Conservation (phyloP, 1,140 invertebrate genomes). For the Drosophila teissieri region DNA sequence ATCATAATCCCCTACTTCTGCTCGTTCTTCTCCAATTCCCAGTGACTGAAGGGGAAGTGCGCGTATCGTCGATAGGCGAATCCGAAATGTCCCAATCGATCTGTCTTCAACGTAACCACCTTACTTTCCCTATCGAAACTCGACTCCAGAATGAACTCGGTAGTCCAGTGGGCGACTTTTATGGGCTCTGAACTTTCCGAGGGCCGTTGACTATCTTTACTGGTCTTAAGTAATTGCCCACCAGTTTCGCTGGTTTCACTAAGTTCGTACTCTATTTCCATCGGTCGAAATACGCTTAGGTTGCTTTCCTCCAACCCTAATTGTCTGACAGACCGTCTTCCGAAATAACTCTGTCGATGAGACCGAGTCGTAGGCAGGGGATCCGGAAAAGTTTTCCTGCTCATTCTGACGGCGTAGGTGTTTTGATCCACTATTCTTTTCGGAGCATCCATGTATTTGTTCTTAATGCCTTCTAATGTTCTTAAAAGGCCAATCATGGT, state of each 20-base stretch:
- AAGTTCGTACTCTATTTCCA: neutral
- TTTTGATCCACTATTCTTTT: constrained; percentile 19
- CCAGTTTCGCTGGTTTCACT: neutral
- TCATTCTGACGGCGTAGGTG: neutral
- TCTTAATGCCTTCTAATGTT: constrained; percentile 38
- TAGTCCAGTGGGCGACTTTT: constrained; percentile 69
- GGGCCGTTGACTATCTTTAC: neutral
- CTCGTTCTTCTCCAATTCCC: constrained; percentile 53
- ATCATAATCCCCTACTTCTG: constrained; percentile 48
- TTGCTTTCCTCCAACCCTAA: neutral
- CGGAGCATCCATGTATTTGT: constrained; percentile 13
- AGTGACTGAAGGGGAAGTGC: constrained; percentile 72
- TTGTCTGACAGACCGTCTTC: neutral
- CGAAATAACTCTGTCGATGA: neutral
- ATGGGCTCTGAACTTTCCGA: too few relatives aligned
- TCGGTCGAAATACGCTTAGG: neutral
- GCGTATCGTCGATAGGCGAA: constrained; percentile 66
- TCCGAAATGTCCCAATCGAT: constrained; percentile 71
- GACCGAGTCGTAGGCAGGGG: neutral
- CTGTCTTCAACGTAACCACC: constrained; percentile 59
- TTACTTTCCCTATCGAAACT: constrained; percentile 31
- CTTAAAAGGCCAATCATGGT: constrained; percentile 20
- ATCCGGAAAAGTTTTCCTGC: neutral
- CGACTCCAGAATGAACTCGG: constrained; percentile 44
- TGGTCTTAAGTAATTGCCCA: neutral